Percentiles rank a stretch among this genome's conserved stretches.
phyloP scores from a whole-genome alignment of 1,140 invertebrate genomes.

The Hyles vespertilio region DNA sequence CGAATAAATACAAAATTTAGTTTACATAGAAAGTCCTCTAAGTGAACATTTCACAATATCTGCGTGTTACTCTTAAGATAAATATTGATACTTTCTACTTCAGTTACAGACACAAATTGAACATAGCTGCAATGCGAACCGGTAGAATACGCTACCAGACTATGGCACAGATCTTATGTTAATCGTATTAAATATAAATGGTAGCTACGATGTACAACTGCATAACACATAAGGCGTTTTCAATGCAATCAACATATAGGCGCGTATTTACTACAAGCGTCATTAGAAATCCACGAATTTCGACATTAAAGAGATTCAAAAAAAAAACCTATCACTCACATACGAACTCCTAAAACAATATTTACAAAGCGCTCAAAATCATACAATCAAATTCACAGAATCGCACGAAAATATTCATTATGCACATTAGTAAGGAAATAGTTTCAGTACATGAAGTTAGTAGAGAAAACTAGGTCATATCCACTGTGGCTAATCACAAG shows the following conservation, averaged over 20 bases:
- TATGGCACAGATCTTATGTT: slow-evolving; percentile 73
- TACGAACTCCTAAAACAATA: slow-evolving; percentile 72
- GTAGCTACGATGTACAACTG: slow-evolving; percentile 2
- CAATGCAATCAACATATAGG: slow-evolving; percentile 23
- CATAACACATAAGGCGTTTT: slow-evolving; percentile 1
- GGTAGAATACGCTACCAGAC: slow-evolving; percentile 60
- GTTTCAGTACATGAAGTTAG: slow-evolving; percentile 47
- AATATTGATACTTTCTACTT: slow-evolving; percentile 55
- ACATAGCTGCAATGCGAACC: slow-evolving; percentile 62
- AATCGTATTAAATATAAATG: slow-evolving; percentile 16
- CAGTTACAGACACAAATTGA: slow-evolving; percentile 67
- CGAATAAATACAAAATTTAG: too few species aligned
- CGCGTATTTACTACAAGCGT: slow-evolving; percentile 15
- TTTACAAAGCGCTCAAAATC: slow-evolving; percentile 68
- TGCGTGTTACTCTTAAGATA: slow-evolving; percentile 38
- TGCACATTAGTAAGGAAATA: slow-evolving; percentile 41
- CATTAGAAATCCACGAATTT: slow-evolving; percentile 28
- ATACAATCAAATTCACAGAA: slow-evolving; percentile 60
- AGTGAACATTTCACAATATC: too few species aligned
- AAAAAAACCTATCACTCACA: slow-evolving; percentile 70
- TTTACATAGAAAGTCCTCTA: too few species aligned
- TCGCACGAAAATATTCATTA: slow-evolving; percentile 36
- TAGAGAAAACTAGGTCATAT: slow-evolving; percentile 55
- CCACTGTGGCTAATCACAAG: slow-evolving; percentile 65
- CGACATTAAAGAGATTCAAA: slow-evolving; percentile 66